These are phyloP conservation scores for Danio choprae DNA, from an alignment of 2,797 vertebrate species.

Conservation along the genomic window DNA sequence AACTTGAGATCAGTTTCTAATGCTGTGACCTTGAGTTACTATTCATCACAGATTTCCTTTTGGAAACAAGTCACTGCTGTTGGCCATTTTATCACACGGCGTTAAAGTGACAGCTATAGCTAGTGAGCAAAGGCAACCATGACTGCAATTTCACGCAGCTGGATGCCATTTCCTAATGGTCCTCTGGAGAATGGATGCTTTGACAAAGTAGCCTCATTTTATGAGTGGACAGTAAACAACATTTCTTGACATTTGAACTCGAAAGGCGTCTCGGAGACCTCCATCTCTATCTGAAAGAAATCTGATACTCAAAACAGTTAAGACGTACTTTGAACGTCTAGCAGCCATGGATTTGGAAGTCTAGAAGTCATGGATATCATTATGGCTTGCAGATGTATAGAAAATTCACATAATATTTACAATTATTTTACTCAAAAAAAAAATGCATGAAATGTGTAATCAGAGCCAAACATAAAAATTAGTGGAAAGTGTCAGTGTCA, in stretches of 20 bases:
- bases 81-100: neutral
- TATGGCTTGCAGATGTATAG: neutral
- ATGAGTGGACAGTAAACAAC: conserved; percentile 53
- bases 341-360: neutral
- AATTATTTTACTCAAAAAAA: neutral
- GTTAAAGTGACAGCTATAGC: conserved; percentile 24
- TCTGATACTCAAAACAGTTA: neutral
- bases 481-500: too few species aligned
- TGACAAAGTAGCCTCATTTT: conserved; percentile 55
- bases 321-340: neutral
- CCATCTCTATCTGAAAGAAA: neutral
- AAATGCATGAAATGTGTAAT: neutral
- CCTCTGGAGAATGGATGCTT: conserved; percentile 11
- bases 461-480: too few species aligned
- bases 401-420: neutral
- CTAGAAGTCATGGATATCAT: neutral
- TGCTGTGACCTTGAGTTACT: neutral
- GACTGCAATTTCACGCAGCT: conserved; percentile 42
- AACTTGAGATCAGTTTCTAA: conserved; percentile 29
- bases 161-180: conserved; percentile 22
- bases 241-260: conserved; percentile 27
- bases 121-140: conserved; percentile 24
- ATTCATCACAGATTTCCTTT: neutral
- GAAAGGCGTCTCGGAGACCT: conserved; percentile 6
- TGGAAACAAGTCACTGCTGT: conserved; percentile 29